Evolutionary conservation across 2,888 invertebrate species (phyloP), one percentile per base, ranked within the genome.

Genomic region (Luperina testacea): DNA sequence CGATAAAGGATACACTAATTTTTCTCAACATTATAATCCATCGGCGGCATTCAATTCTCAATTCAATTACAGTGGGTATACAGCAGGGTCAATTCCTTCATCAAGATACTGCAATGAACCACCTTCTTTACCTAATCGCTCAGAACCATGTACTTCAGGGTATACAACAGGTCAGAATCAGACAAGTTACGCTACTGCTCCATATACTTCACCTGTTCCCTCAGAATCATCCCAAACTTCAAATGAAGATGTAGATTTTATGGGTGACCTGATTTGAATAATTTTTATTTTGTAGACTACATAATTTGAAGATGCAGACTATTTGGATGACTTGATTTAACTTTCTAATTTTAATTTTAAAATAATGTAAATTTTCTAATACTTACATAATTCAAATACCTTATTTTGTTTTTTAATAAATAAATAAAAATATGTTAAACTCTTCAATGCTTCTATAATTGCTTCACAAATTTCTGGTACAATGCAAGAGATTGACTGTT

Each of bases 381-480:
- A 32, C 32, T 32, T 32, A 32, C 1, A 32, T 32, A 32, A 1
- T 32, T 32, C 32, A 32, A 32, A 32, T 32, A 32, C 32, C 32
- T 32, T 32, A 32, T 32, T 42, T 42, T 42, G 42, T 42, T 42
- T 42, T 42, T 42, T 42, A 42, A 42, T 42, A 42, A 42, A 42
- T 42, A 42, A 42, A 7, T 42, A 68, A 74, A 74, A 74, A 74
- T 74, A 74, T 68, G 68, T 74, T 68, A 74, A 80, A 75, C 71
- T 81, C 71, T 81, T 87, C 15, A 87, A 75, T 64, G 77, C 32
- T 48, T 77, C 42, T 63, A 74, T 73, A 51, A 84, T 75, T 20
- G 86, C 86, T 61, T 82, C 72, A 79, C 86, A 84, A 48, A 75
- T 71, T 78, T 87, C 86, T 75, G 80, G 81, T 63, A 84, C 75